Conservation (phyloP, 2,797 vertebrate genomes). For the Aulostomus chinensis region DNA sequence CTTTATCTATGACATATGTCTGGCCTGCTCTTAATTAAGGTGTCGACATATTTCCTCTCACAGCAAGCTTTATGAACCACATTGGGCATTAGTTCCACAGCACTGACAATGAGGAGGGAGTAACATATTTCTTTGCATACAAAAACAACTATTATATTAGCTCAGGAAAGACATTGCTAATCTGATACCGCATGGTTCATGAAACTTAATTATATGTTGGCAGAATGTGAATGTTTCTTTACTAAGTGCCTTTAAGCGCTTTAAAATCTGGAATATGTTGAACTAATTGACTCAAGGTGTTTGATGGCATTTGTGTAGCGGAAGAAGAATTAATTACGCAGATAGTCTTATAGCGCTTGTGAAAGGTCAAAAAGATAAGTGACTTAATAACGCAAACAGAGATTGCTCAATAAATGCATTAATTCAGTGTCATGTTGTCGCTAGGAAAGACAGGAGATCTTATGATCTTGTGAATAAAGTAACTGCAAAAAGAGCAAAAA, state of each 20-base stretch:
- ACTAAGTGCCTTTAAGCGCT: slow-evolving; percentile 19
- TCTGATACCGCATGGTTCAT: slow-evolving; percentile 27
- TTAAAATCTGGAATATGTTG: slow-evolving; percentile 41
- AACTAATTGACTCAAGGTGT: slow-evolving; percentile 46
- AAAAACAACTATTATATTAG: slow-evolving; percentile 12
- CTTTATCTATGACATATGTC: background rate
- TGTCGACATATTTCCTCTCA: slow-evolving; percentile 9
- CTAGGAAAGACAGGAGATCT: slow-evolving; percentile 12
- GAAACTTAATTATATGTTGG: slow-evolving; percentile 51
- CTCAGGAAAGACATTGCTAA: slow-evolving; percentile 12
- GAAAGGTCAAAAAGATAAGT: slow-evolving; percentile 60
- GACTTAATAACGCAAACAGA: slow-evolving; percentile 37
- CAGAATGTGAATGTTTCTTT: slow-evolving; percentile 36
- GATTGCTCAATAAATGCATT: slow-evolving; percentile 28
- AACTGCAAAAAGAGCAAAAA: slow-evolving; percentile 3
- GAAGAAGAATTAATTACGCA: slow-evolving; percentile 38
- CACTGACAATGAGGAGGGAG: slow-evolving; percentile 8
- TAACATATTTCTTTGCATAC: slow-evolving; percentile 4
- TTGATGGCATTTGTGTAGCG: slow-evolving; percentile 47
- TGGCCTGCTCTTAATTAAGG: slow-evolving; percentile 7
- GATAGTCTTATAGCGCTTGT: slow-evolving; percentile 29
- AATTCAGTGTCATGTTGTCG: slow-evolving; percentile 14
- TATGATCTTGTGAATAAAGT: too few relatives aligned
- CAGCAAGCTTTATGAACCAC: slow-evolving; percentile 8
- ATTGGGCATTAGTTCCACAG: slow-evolving; percentile 5